Conservation (phyloP, 2,797 vertebrate genomes). For the Vespertilio murinus region DNA sequence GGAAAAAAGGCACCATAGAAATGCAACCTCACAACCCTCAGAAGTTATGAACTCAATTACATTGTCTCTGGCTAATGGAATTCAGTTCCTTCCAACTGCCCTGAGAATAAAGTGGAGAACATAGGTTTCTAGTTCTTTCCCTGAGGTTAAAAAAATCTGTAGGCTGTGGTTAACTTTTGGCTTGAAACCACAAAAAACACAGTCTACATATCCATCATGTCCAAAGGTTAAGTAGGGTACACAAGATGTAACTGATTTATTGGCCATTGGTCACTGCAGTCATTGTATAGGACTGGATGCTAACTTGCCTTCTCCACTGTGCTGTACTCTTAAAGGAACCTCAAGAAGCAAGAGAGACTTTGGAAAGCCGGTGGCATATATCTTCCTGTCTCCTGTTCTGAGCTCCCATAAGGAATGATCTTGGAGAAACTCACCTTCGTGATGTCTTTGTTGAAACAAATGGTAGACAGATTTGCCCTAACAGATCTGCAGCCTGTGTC, state of each 20-base stretch:
- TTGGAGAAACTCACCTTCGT: neutral
- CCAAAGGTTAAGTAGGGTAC: constrained; percentile 79
- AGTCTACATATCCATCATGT: constrained; percentile 81
- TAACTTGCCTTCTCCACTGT: constrained; percentile 53
- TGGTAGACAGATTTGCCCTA: neutral
- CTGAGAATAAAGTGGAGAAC: constrained; percentile 66
- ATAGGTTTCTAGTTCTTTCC: constrained; percentile 75
- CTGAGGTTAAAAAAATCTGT: constrained; percentile 80
- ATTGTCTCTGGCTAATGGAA: constrained; percentile 45
- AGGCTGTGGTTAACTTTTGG: constrained; percentile 80
- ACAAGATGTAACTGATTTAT: constrained; percentile 78
- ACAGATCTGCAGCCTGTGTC: neutral
- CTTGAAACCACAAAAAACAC: constrained; percentile 81
- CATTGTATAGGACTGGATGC: neutral
- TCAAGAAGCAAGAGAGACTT: neutral
- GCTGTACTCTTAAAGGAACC: neutral
- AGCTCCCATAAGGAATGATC: neutral
- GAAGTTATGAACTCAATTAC: constrained; percentile 62
- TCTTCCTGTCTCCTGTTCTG: constrained; percentile 28
- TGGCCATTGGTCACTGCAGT: constrained; percentile 76
- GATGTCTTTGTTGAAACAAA: constrained; percentile 22
- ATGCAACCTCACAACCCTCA: constrained; percentile 33
- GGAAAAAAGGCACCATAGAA: constrained; percentile 48
- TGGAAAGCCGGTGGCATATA: neutral
- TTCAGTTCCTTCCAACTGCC: constrained; percentile 67